These are phyloP conservation scores for Venturia canescens DNA, from an alignment of 1,140 invertebrate genomes.

Conservation along the genomic window DNA sequence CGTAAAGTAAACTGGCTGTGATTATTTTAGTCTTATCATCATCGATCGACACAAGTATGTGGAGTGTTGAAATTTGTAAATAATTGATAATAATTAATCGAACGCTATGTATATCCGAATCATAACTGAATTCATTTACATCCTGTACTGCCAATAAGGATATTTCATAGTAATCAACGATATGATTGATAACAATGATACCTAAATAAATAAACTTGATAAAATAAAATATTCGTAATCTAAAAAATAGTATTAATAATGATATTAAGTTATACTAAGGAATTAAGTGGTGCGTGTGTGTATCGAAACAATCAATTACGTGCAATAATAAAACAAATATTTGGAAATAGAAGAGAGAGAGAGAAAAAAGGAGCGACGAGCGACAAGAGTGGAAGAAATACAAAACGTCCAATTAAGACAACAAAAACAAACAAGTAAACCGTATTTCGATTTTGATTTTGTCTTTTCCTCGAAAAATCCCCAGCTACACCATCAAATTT, in stretches of 20 bases:
- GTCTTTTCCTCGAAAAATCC: background rate
- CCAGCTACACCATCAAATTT: background rate
- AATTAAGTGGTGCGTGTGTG: slow-evolving; percentile 51
- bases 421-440: slow-evolving; percentile 1
- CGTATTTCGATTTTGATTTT: background rate
- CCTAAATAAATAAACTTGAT: background rate
- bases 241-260: slow-evolving; percentile 60
- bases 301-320: slow-evolving; percentile 57
- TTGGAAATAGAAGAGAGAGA: slow-evolving; percentile 5
- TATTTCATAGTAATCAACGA: background rate
- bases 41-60: background rate
- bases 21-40: slow-evolving; percentile 69
- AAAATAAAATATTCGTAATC: slow-evolving; percentile 58
- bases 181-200: slow-evolving; percentile 36
- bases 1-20: slow-evolving; percentile 71
- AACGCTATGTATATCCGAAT: background rate
- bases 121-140: background rate
- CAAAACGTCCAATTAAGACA: slow-evolving; percentile 2
- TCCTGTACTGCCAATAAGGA: slow-evolving; percentile 24
- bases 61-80: slow-evolving; percentile 6
- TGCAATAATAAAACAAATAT: slow-evolving; percentile 53
- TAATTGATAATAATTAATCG: slow-evolving; percentile 7
- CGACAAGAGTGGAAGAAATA: slow-evolving; percentile 13
- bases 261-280: slow-evolving; percentile 46
- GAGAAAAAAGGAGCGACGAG: background rate